Base-by-base conservation (phyloP, 2,888 invertebrate species). In the Phragmatobia fuliginosa region DNA sequence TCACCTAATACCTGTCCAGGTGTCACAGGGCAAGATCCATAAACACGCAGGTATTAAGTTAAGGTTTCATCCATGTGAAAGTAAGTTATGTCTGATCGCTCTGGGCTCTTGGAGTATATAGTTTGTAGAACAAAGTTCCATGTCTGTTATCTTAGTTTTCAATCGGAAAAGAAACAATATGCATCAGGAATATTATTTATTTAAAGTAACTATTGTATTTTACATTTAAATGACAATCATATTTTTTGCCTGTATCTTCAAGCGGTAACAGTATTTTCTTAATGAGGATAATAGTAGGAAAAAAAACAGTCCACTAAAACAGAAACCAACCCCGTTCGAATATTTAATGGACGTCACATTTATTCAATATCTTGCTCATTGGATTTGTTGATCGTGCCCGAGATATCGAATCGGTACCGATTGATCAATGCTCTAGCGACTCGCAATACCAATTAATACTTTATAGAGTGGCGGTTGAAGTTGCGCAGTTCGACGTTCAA, bases 371-470 rank as follows among this genome's bases (percentile, higher is more conserved):
- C 70, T 61, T n/a, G 58, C 62, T 58, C 32, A 70, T 68, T 71
- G 68, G 67, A 75, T 70, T 68, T 52, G 67, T 67, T 59, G 70
- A 76, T 67, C 65, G 59, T 41, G 70, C 70, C 72, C 66, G 65
- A 78, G 72, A 80, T 68, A 71, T 76, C 66, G 68, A 74, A 66
- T 74, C 45, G 70, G 14, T 61, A 65, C 16, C 65, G 33, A 66
- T 69, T 70, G 62, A 62, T 33, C 32, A 69, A 69, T 76, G 49
- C 74, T 71, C 68, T 74, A 81, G 45, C 28, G 28, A 31, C 41
- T 74, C 63, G 66, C 72, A 76, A 81, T 81, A 38, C 64, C 81
- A 78, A 78, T 81, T 79, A 79, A 80, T 75, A 70, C 60, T 73
- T 70, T 63, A 64, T 71, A 63, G 63, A 62, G 38, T 65, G 70